Evolutionary conservation across 2,888 invertebrate species (phyloP).

Genomic region (Campoplex nolae): DNA sequence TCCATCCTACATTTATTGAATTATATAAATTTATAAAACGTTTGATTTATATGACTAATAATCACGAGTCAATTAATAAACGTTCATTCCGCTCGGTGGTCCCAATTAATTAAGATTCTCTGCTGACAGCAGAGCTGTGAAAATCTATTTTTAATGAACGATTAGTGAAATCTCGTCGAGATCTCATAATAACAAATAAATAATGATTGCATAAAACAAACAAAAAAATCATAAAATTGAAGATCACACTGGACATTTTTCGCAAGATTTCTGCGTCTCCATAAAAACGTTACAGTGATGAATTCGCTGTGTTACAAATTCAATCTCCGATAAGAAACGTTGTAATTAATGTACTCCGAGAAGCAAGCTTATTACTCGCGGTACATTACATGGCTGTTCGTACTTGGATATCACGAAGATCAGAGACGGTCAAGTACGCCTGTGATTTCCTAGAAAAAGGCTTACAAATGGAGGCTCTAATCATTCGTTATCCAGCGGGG

Average conservation of each 20-base stretch:
- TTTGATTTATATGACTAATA: neutral
- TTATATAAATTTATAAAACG: neutral
- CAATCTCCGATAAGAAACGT: constrained; percentile 19
- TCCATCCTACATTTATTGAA: neutral
- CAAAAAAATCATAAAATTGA: neutral
- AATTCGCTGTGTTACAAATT: constrained; percentile 11
- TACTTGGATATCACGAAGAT: constrained; percentile 29
- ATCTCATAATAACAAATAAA: neutral
- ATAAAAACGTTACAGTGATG: neutral
- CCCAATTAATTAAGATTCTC: neutral
- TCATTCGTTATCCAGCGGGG: constrained; percentile 9
- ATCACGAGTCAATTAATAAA: neutral
- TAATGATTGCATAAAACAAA: neutral
- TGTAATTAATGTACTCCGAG: constrained; percentile 19
- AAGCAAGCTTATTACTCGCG: constrained; percentile 32
- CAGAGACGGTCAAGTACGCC: constrained; percentile 29
- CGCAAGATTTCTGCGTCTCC: neutral
- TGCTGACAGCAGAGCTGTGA: neutral
- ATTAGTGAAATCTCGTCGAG: neutral
- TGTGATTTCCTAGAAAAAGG: constrained; percentile 43
- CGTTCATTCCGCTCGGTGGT: neutral
- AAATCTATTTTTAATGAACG: neutral
- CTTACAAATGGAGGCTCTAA: neutral
- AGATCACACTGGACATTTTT: neutral
- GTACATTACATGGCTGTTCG: neutral